These are phyloP conservation scores for Drosophila melanosoma DNA, from an alignment of 2,888 invertebrate species.

Conservation along the genomic window DNA sequence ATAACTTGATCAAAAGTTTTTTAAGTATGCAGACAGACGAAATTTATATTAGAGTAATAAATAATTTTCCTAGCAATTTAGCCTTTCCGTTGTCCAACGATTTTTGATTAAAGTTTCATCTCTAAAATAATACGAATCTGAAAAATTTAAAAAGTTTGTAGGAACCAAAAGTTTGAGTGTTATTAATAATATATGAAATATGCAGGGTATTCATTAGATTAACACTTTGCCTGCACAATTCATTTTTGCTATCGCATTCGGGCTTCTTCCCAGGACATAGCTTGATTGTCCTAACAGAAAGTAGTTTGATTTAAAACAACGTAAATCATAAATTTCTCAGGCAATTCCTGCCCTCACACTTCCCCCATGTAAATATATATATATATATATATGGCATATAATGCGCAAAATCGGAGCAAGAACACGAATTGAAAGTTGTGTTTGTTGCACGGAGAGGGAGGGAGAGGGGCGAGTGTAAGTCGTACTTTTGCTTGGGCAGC, in stretches of 20 bases:
- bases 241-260: conserved; percentile 3
- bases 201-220: not conserved
- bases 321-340: conserved; percentile 79
- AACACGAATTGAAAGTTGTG: conserved; percentile 60
- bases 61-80: not conserved
- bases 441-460: conserved; percentile 8
- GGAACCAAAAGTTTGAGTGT: not conserved
- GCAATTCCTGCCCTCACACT: not conserved
- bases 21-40: not conserved
- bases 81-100: not conserved
- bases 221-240: not conserved
- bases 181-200: too few species aligned
- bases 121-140: not conserved
- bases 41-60: not conserved
- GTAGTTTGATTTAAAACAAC: conserved; percentile 53
- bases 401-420: conserved; percentile 73
- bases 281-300: conserved; percentile 59
- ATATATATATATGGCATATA: conserved; percentile 41
- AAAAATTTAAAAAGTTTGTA: not conserved
- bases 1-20: too few species aligned
- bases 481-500: conserved; percentile 51
- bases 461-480: conserved; percentile 18
- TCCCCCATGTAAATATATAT: not conserved
- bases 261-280: conserved; percentile 33
- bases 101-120: not conserved